Evolutionary conservation across 2,888 invertebrate genomes (phyloP), one percentile per base, ranked within the genome.

Genomic region (Eubasilissa splendida): DNA sequence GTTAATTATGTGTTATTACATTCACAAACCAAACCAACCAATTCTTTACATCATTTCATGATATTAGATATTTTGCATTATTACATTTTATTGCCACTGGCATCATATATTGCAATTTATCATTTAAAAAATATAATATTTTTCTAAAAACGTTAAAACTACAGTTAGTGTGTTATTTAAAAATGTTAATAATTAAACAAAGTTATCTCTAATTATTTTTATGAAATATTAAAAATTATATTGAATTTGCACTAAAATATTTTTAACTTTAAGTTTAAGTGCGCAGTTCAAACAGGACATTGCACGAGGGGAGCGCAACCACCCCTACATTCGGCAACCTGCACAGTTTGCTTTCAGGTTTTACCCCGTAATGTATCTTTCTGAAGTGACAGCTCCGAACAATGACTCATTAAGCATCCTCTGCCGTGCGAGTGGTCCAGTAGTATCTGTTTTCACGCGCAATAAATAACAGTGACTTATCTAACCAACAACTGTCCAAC

Each of bases 321-420:
- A 53, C 76, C 80, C 80, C 65, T 73, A 66, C 52, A 52, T 63
- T 56, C 76, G 70, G 77, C 68, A 79, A 74, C 74, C 78, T 79
- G 78, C 76, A 74, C 63, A 74, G 58, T 78, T 82, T 70, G 70
- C 65, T 52, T 63, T 79, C 52, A 59, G 77, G 71, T 77, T 82
- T 79, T 73, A 78, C 76, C 77, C 76, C 68, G 78, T 76, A 73
- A 80, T 83, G 83, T 70, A 70, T 81, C 79, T 83, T 79, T 81
- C 74, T 56, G 70, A 70, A 74, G 79, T 81, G 83, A 83, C 83
- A 83, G 80, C 54, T 54, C 60, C 77, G 74, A 77, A 83, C 81
- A 83, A 83, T 80, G 76, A 76, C 59, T 80, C 80, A 80, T 80
- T 80, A 80, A 22, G 14, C 3, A 11, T 58, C 59, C 75, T 59